These are phyloP conservation scores for Rhineura floridana DNA, from an alignment of 2,113 vertebrate species.

Conservation along the genomic window DNA sequence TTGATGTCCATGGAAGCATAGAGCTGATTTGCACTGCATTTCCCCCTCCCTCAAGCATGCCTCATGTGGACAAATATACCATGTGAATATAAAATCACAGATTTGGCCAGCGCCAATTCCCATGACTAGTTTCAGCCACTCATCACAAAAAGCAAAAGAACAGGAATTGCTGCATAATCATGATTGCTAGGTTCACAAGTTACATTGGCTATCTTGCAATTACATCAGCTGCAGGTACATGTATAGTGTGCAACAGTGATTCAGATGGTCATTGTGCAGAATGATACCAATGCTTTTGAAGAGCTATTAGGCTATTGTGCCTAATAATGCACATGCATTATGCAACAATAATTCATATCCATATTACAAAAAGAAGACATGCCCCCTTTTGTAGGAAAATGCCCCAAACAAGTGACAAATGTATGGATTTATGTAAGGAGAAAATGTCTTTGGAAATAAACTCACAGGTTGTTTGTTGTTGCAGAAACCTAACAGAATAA, in stretches of 20 bases:
- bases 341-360: neutral
- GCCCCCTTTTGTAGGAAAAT: neutral
- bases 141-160: neutral
- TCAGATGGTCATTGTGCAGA: neutral
- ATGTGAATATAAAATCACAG: neutral
- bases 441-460: neutral
- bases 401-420: neutral
- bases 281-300: neutral
- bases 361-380: neutral
- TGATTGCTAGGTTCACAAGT: neutral
- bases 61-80: neutral
- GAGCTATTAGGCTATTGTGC: neutral
- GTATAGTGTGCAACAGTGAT: too few relatives aligned
- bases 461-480: neutral
- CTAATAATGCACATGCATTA: neutral
- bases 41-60: neutral
- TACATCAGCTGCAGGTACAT: neutral
- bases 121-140: neutral
- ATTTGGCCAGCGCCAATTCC: neutral
- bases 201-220: neutral
- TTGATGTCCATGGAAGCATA: neutral
- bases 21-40: neutral
- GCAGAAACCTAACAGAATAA: neutral
- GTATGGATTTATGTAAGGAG: neutral
- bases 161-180: neutral